Evolutionary conservation across 1,140 invertebrate species (phyloP).

Genomic region (Eupristina koningsbergeri): DNA sequence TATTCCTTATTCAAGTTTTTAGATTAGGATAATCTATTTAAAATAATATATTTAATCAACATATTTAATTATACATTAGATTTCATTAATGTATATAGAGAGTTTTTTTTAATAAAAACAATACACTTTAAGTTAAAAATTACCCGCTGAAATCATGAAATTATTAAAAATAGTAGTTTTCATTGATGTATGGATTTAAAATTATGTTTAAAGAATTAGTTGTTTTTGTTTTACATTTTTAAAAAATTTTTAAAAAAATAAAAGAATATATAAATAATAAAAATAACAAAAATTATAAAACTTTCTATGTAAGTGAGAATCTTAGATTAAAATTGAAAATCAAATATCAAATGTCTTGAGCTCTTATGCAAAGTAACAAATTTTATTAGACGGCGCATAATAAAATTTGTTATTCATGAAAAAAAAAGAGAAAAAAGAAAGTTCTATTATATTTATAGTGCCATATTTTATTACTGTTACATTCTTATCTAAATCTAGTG

Average conservation of each 20-base stretch:
- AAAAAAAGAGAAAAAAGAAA: constrained; percentile 28
- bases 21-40: too few relatives aligned
- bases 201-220: neutral
- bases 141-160: neutral
- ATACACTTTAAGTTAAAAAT: too few relatives aligned
- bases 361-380: neutral
- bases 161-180: neutral
- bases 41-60: too few relatives aligned
- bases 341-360: neutral
- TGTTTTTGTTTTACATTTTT: too few relatives aligned
- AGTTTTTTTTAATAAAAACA: too few relatives aligned
- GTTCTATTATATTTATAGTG: neutral
- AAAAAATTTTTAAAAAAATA: too few relatives aligned
- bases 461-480: neutral
- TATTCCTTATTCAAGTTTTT: too few relatives aligned
- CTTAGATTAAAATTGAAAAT: neutral
- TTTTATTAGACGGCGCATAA: too few relatives aligned
- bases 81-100: too few relatives aligned
- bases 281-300: neutral
- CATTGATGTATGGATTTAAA: neutral
- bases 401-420: neutral
- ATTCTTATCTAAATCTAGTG: neutral
- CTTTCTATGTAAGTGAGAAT: neutral
- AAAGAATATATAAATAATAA: neutral
- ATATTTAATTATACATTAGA: too few relatives aligned